Evolutionary conservation across 2,888 invertebrate species (phyloP).

Genomic region (Galerucella pusilla): DNA sequence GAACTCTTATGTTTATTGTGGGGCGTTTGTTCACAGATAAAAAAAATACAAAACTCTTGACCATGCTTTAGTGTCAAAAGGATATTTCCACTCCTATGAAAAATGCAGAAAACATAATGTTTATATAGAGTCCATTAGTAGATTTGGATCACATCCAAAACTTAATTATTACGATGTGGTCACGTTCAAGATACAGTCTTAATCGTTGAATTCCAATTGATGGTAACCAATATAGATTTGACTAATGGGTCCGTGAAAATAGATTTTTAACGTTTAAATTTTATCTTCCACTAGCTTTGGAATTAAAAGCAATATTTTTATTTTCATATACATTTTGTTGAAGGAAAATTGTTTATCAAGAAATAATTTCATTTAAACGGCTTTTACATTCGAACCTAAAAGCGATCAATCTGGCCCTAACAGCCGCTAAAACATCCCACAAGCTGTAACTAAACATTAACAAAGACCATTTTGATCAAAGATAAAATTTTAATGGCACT

Average conservation of each 20-base stretch:
- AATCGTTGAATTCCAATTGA: no score
- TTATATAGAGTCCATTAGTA: neutral
- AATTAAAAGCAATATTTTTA: neutral
- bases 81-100: no score
- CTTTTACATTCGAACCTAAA: neutral
- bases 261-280: no score
- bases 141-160: neutral
- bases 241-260: no score
- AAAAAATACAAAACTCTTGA: no score
- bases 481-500: constrained; percentile 18
- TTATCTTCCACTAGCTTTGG: no score
- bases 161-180: neutral
- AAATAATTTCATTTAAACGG: neutral
- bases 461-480: constrained; percentile 11
- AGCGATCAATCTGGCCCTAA: constrained; percentile 4
- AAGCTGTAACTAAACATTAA: constrained; percentile 13
- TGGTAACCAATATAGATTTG: no score
- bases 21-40: no score
- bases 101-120: neutral
- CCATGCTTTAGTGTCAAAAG: no score
- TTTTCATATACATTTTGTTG: neutral
- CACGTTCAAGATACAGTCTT: no score
- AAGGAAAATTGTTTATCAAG: neutral
- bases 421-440: neutral
- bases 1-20: no score